Conservation (phyloP, 2,113 vertebrate genomes). For the Eleginops maclovinus region DNA sequence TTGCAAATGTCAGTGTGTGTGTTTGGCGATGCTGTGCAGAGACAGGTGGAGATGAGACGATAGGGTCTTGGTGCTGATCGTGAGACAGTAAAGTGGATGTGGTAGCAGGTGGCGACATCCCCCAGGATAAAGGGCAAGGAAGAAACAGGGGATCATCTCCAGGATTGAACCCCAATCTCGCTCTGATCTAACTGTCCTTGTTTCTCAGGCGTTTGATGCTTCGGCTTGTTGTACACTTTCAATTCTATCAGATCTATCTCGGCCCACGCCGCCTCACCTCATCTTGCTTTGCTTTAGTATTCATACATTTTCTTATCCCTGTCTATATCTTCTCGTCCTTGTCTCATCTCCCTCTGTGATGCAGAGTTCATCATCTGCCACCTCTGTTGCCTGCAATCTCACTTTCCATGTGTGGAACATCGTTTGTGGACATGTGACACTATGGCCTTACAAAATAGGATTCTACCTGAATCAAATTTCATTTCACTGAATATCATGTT, state of each 20-base stretch:
- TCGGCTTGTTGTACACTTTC: conserved; percentile 41
- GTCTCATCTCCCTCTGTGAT: conserved; percentile 42
- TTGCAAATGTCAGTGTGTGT: conserved; percentile 33
- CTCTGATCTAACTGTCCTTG: conserved; percentile 62
- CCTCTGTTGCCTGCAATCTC: conserved; percentile 26
- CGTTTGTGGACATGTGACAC: conserved; percentile 36
- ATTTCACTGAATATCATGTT: conserved; percentile 48
- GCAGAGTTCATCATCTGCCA: conserved; percentile 53
- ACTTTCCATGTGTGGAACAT: conserved; percentile 11
- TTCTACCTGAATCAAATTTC: conserved; percentile 38
- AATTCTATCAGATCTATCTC: conserved; percentile 63
- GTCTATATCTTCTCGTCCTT: conserved; percentile 53
- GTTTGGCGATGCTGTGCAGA: conserved; percentile 1
- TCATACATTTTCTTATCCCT: conserved; percentile 64
- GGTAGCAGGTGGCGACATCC: conserved; percentile 51
- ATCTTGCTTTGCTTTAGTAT: conserved; percentile 63
- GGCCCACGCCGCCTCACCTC: conserved; percentile 47
- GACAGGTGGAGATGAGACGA: conserved; percentile 1
- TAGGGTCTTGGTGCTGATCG: conserved; percentile 43
- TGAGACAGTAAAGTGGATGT: conserved; percentile 51
- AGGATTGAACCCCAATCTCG: conserved; percentile 64
- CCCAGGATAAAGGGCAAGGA: conserved; percentile 38
- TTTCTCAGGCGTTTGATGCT: conserved; percentile 55
- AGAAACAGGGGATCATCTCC: conserved; percentile 60
- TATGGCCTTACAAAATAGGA: conserved; percentile 29